A percentile compares a stretch with the other conserved stretches of the same genome.
phyloP scores from a whole-genome alignment of 2,113 vertebrate species.

The Acanthisitta chloris region DNA sequence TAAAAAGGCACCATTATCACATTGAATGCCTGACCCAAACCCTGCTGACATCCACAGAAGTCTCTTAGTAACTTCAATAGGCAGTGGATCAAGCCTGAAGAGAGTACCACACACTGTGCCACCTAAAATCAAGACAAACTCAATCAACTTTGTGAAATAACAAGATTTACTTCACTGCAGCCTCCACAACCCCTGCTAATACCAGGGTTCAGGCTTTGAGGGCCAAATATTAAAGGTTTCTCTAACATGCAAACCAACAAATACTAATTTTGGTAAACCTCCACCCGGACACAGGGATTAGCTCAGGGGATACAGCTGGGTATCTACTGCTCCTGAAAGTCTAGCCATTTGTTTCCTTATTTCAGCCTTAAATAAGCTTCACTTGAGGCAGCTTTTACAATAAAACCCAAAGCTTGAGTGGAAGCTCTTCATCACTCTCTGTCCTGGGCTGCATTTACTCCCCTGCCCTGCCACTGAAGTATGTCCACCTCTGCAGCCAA shows the following conservation, averaged over 20 bases:
- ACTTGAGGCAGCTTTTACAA: not conserved
- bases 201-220: not conserved
- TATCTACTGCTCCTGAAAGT: not conserved
- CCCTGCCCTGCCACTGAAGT: not conserved
- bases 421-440: not conserved
- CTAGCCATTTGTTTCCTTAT: fast-evolving
- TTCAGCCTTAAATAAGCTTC: not conserved
- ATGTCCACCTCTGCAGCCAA: not conserved
- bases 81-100: not conserved
- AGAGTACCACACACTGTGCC: not conserved
- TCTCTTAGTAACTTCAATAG: not conserved
- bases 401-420: not conserved
- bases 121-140: not conserved
- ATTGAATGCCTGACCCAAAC: not conserved
- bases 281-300: not conserved
- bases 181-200: not conserved
- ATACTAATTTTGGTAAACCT: not conserved
- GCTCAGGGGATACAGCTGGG: not conserved
- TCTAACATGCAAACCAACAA: not conserved
- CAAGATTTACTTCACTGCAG: not conserved
- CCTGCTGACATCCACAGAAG: not conserved
- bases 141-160: not conserved
- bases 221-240: not conserved
- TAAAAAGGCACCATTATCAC: not conserved
- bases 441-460: not conserved